Percentiles rank a stretch among this genome's conserved stretches.
These are phyloP conservation scores for Epinotia brunnichana DNA, from an alignment of 2,888 invertebrate genomes.

Conservation along the genomic window DNA sequence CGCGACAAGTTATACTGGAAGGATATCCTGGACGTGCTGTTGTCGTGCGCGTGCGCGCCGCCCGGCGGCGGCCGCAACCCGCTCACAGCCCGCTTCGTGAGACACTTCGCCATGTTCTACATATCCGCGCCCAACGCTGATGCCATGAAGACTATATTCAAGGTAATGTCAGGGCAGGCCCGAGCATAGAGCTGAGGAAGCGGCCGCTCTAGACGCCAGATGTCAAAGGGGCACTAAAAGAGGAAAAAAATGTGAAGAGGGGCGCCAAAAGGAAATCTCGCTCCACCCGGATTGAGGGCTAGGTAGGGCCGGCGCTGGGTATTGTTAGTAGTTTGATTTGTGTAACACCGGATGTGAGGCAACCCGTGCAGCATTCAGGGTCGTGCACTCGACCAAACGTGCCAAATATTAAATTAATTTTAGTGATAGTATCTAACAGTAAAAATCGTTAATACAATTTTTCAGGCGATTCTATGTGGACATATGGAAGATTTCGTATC, in stretches of 20 bases:
- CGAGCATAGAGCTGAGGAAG: no score
- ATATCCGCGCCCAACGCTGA: conserved; percentile 91
- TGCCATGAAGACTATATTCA: conserved; percentile 91
- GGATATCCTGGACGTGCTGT: conserved; percentile 91
- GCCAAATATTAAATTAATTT: no score
- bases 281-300: no score
- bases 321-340: no score
- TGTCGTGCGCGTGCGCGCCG: conserved; percentile 93
- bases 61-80: conserved; percentile 96
- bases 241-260: no score
- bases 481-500: conserved; percentile 91
- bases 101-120: conserved; percentile 94
- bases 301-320: no score
- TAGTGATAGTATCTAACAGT: not conserved
- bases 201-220: no score
- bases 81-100: conserved; percentile 91
- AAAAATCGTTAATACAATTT: conserved; percentile 27
- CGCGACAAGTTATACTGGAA: conserved; percentile 95
- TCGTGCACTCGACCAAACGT: not conserved
- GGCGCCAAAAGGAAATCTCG: no score
- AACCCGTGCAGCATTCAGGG: no score
- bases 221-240: no score
- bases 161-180: conserved; percentile 60
- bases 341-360: no score
- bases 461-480: conserved; percentile 87